These are phyloP conservation scores for Scalopus aquaticus DNA, from an alignment of 2,113 vertebrate species.

Conservation along the genomic window DNA sequence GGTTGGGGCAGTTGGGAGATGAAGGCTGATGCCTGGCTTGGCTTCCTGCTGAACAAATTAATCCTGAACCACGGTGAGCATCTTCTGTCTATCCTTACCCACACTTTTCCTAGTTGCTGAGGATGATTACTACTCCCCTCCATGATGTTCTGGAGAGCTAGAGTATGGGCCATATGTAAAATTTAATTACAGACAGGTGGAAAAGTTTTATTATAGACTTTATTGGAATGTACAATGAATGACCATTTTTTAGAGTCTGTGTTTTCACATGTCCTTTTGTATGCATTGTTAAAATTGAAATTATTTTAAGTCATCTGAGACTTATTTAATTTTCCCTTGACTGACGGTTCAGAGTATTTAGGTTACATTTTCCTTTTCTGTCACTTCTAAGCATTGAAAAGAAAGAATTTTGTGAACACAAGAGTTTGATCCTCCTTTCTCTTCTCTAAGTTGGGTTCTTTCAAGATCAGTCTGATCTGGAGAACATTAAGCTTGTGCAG, in stretches of 20 bases:
- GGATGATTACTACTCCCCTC: slow-evolving; percentile 40
- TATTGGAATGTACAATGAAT: not conserved
- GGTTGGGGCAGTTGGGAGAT: not conserved
- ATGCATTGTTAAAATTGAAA: slow-evolving; percentile 51
- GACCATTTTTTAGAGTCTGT: slow-evolving; percentile 1
- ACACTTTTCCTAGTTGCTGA: not conserved
- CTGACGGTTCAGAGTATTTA: slow-evolving; percentile 55
- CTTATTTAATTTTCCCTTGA: slow-evolving; percentile 64
- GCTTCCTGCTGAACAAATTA: not conserved
- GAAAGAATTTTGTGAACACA: slow-evolving; percentile 50
- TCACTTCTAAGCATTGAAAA: slow-evolving; percentile 50
- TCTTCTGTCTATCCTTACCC: not conserved
- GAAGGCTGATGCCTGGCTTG: not conserved
- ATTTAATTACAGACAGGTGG: slow-evolving; percentile 23
- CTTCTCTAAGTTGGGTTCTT: slow-evolving; percentile 1
- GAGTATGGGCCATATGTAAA: slow-evolving; percentile 50
- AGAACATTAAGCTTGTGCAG: not conserved
- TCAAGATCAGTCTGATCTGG: not conserved
- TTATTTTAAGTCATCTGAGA: slow-evolving; percentile 25
- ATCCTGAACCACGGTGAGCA: not conserved
- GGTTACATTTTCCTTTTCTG: slow-evolving; percentile 70
- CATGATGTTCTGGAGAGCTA: slow-evolving; percentile 9
- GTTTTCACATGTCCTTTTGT: slow-evolving; percentile 9
- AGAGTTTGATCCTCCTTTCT: not conserved
- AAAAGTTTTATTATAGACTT: slow-evolving; percentile 28